Percentiles rank a stretch among this genome's conserved stretches.
phyloP scores from a whole-genome alignment of 2,888 invertebrate genomes.

The Clistopyga incitator region DNA sequence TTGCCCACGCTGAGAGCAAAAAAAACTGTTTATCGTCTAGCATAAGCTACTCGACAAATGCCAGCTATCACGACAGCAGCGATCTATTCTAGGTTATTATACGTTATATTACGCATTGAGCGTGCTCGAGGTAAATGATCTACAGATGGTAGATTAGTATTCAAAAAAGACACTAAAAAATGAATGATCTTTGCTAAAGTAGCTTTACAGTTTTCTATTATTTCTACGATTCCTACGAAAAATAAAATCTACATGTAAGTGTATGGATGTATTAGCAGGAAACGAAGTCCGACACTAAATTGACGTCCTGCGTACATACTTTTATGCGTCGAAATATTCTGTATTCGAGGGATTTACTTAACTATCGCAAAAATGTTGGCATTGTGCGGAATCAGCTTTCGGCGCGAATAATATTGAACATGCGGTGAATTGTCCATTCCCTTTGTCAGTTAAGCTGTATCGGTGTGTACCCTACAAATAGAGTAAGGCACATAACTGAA shows the following conservation, averaged over 20 bases:
- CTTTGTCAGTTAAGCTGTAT: neutral
- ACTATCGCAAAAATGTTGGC: neutral
- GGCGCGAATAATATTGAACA: neutral
- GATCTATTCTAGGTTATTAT: constrained; percentile 6
- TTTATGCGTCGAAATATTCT: too few species aligned
- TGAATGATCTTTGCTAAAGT: too few species aligned
- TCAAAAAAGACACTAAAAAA: too few species aligned
- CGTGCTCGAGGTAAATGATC: constrained; percentile 28
- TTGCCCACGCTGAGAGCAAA: constrained; percentile 46
- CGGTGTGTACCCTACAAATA: constrained; percentile 24
- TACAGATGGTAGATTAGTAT: too few species aligned
- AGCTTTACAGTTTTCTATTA: too few species aligned
- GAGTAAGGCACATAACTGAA: constrained; percentile 31
- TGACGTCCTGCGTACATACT: too few species aligned
- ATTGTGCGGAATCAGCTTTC: neutral
- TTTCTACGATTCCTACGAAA: too few species aligned
- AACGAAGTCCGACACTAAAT: too few species aligned
- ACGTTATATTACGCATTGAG: constrained; percentile 15
- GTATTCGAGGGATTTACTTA: too few species aligned
- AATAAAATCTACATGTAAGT: too few species aligned
- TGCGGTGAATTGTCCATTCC: neutral
- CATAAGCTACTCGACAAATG: constrained; percentile 66
- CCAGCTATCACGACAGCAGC: constrained; percentile 40
- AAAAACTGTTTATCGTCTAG: constrained; percentile 68
- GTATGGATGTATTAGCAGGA: neutral